Conservation (phyloP, 2,888 invertebrate genomes). For the Strigamia maritima region DNA sequence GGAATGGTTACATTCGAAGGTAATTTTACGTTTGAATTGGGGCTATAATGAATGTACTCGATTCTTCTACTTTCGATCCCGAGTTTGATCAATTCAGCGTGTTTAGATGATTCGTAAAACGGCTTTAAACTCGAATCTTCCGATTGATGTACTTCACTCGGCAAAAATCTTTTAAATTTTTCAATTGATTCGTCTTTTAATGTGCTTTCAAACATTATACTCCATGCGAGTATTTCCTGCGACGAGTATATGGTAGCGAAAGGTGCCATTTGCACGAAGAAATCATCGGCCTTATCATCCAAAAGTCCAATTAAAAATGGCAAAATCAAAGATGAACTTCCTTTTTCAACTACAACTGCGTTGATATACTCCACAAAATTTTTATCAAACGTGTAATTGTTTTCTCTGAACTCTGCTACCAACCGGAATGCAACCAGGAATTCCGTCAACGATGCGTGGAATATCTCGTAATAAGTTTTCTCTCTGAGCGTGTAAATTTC, state of each 20-base stretch:
- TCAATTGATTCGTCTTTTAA: not conserved
- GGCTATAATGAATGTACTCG: not conserved
- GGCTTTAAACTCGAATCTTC: not conserved
- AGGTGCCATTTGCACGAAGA: slow-evolving; percentile 2
- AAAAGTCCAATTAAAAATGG: slow-evolving; percentile 7
- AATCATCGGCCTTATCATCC: not conserved
- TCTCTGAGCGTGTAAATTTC: not conserved
- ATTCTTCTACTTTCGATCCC: not conserved
- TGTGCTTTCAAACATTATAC: not conserved
- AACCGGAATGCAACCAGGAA: not conserved
- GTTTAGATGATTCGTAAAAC: not conserved
- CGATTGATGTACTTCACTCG: not conserved
- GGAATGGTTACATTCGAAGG: not conserved
- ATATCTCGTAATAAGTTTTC: not conserved
- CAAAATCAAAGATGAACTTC: not conserved
- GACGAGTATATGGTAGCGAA: not conserved
- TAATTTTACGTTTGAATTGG: not conserved
- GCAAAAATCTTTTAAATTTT: not conserved
- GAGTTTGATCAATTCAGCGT: not conserved
- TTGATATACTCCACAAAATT: not conserved
- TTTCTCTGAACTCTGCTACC: not conserved
- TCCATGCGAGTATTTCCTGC: not conserved
- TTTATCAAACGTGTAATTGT: not conserved
- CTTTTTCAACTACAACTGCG: not conserved
- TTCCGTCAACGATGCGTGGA: not conserved